phyloP scores from a whole-genome alignment of 2,797 vertebrate genomes.

The Netta rufina region DNA sequence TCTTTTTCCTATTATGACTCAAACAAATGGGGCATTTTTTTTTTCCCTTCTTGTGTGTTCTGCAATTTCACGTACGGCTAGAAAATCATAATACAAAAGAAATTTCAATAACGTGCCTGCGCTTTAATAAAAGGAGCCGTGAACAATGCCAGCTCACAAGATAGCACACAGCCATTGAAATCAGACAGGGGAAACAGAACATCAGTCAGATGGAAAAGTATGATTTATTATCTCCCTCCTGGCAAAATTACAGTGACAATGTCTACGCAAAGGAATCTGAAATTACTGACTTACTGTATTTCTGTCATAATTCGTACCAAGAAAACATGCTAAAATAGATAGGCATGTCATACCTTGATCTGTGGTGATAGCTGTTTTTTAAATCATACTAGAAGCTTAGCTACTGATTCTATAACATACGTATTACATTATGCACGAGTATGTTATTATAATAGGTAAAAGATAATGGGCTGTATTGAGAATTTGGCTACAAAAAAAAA shows the following conservation, averaged over 20 bases:
- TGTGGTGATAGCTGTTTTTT: conserved; percentile 40
- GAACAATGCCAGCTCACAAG: conserved; percentile 60
- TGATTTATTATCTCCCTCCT: conserved; percentile 66
- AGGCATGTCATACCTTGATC: conserved; percentile 45
- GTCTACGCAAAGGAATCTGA: conserved; percentile 64
- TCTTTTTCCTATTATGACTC: conserved; percentile 7
- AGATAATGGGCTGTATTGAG: neutral
- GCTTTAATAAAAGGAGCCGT: conserved; percentile 65
- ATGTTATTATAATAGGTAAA: neutral
- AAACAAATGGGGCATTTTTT: conserved; percentile 4
- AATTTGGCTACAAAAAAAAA: neutral
- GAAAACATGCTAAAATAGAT: conserved; percentile 41
- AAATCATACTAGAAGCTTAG: conserved; percentile 34
- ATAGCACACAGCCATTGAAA: conserved; percentile 48
- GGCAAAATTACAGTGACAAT: conserved; percentile 72
- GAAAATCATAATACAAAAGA: conserved; percentile 67
- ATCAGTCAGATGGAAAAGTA: conserved; percentile 70
- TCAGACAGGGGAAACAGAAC: conserved; percentile 60
- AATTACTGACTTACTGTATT: conserved; percentile 70
- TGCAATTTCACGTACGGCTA: conserved; percentile 60
- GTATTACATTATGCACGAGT: neutral
- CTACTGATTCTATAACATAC: conserved; percentile 25
- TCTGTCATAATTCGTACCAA: conserved; percentile 60
- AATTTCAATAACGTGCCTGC: conserved; percentile 64
- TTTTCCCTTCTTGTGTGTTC: conserved; percentile 37